Percentiles rank a stretch among this genome's conserved stretches.
Evolutionary conservation across 2,797 vertebrate genomes (phyloP).

Genomic region (Choloepus didactylus): DNA sequence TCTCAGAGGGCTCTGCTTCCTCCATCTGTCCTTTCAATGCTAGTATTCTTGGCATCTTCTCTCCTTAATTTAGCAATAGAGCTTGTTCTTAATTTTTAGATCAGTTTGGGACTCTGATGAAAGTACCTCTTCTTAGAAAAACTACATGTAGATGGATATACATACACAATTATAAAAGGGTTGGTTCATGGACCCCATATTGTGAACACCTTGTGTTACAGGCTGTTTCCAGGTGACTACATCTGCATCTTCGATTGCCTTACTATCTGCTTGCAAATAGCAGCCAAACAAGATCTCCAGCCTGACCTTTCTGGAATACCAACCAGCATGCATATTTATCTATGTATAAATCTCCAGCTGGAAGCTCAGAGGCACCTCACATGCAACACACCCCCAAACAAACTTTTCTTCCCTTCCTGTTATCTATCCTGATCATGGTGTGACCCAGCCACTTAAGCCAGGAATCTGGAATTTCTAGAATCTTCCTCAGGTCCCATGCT

Average conservation of each 20-base stretch:
- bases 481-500: background rate
- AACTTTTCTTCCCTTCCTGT: background rate
- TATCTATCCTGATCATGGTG: background rate
- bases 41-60: background rate
- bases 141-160: background rate
- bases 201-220: background rate
- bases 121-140: background rate
- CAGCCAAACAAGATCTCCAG: background rate
- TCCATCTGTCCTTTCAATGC: background rate
- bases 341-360: background rate
- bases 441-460: background rate
- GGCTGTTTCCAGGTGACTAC: background rate
- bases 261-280: background rate
- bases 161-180: background rate
- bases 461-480: background rate
- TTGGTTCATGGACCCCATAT: background rate
- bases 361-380: background rate
- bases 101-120: background rate
- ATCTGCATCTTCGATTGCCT: background rate
- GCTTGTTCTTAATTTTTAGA: conserved; percentile 14
- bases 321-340: background rate
- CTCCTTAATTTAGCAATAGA: background rate
- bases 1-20: background rate
- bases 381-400: background rate
- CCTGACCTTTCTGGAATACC: background rate